Conservation (phyloP, 1,140 invertebrate species). For the Gryon sp. region DNA sequence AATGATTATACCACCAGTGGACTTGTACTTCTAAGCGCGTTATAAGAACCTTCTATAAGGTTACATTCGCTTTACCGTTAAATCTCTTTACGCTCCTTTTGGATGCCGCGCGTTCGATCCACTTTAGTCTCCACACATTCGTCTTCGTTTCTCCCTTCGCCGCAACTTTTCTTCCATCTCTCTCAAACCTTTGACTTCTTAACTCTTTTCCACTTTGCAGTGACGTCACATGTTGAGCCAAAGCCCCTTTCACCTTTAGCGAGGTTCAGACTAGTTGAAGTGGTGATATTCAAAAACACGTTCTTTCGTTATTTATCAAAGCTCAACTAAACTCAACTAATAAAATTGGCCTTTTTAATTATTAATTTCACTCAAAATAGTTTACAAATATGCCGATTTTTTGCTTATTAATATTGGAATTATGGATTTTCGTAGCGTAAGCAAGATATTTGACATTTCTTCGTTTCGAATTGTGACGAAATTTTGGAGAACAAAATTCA, state of each 20-base stretch:
- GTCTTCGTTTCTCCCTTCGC: conserved; percentile 26
- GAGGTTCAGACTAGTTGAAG: conserved; percentile 45
- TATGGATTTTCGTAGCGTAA: too few species aligned
- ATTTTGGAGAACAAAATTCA: neutral
- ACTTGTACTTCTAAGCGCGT: conserved; percentile 35
- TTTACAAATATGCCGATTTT: too few species aligned
- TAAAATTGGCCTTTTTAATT: too few species aligned
- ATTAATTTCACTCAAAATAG: neutral
- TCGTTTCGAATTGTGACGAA: neutral
- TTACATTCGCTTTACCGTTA: conserved; percentile 76
- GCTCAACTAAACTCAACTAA: too few species aligned
- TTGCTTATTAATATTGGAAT: neutral
- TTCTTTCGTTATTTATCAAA: conserved; percentile 43
- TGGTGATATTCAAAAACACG: conserved; percentile 38
- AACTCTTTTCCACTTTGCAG: conserved; percentile 64
- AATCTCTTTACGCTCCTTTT: conserved; percentile 59
- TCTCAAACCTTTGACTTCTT: conserved; percentile 56
- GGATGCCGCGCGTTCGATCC: conserved; percentile 65
- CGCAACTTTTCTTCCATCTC: conserved; percentile 5
- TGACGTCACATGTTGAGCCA: conserved; percentile 62
- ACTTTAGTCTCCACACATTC: conserved; percentile 45
- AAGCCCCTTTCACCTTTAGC: conserved; percentile 74
- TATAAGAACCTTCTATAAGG: conserved; percentile 68
- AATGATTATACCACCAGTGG: conserved; percentile 6
- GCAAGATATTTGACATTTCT: too few species aligned